Percentiles rank a stretch among this genome's conserved stretches.
Evolutionary conservation across 2,888 invertebrate genomes (phyloP).

Genomic region (Leptopterna dolabrata): DNA sequence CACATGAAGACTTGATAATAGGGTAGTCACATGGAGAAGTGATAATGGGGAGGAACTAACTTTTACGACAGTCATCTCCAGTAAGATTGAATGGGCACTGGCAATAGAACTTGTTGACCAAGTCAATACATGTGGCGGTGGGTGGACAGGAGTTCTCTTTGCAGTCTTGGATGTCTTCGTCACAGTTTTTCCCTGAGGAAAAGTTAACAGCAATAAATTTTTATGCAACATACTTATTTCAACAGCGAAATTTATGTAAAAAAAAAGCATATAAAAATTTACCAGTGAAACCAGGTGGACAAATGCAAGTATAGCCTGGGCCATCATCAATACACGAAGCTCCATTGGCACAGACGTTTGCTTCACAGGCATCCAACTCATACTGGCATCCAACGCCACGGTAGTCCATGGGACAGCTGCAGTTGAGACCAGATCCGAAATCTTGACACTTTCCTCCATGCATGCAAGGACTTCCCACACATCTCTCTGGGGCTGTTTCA

Average conservation of each 20-base stretch:
- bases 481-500: conserved; percentile 95
- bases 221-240: neutral
- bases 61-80: conserved; percentile 95
- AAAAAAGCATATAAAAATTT: neutral
- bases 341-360: conserved; percentile 91
- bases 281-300: conserved; percentile 81
- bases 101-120: conserved; percentile 92
- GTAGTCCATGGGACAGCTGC: conserved; percentile 88
- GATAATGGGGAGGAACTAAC: conserved; percentile 70
- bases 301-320: conserved; percentile 85
- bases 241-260: neutral
- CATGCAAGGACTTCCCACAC: conserved; percentile 94
- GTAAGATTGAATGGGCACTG: conserved; percentile 97
- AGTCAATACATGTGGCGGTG: conserved; percentile 90
- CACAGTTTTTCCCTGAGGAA: conserved; percentile 77
- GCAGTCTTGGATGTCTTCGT: conserved; percentile 91
- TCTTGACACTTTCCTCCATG: conserved; percentile 96
- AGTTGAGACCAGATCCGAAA: conserved; percentile 94
- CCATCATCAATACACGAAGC: conserved; percentile 91
- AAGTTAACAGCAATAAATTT: conserved; percentile 68
- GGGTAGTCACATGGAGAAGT: neutral
- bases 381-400: conserved; percentile 92
- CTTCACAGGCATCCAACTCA: conserved; percentile 92
- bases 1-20: neutral
- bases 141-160: conserved; percentile 94